Base-by-base conservation (phyloP, 1,140 invertebrate species). In the Lepidurus arcticus region DNA sequence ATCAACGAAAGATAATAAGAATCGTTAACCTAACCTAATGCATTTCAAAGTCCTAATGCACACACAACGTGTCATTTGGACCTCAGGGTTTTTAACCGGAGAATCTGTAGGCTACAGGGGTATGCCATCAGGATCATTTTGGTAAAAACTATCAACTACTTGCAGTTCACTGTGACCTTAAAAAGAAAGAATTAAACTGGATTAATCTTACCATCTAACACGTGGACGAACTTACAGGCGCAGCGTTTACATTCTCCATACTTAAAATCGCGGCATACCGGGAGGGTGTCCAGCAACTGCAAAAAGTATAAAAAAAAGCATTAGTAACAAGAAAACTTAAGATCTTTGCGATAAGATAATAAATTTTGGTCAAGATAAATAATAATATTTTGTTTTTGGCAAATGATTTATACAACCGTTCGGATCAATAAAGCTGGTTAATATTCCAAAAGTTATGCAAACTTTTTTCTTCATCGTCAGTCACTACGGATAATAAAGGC, bases 231-330 rank as follows among this genome's bases (percentile, higher is more conserved):
- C 90, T 94, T 94, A 92, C 94, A 96, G 90, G 93, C 92, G 88
- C 93, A 92, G 90, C 94, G 91, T 89, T 93, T 92, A 90, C 94
- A 96, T 88, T 93, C 91, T 88, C 94, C 93, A 88, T 92, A 92
- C 93, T 95, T 97, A 96, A 96, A 97, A 96, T 96, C 95, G 84
- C 85, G 94, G 95, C 93, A 98, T 92, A 96, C 94, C 93, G 92
- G 95, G 94, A 96, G 95, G 94, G 94, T 97, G 95, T 95, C 95
- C 95, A 96, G 95, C 94, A 97, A 97, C 95, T 98, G 91, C 86
- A 93, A 93, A 79, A 79, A 81, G 76, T 87, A 86, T 88, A 82
- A 80, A 76, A 21, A 11, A 65, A 65, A 4, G 16, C 16, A 21
- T 65, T 65, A 65, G 1, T 65, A 7, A 21, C 0, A 65, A 7